These are phyloP conservation scores for Muscidifurax raptorellus DNA, from an alignment of 1,140 invertebrate genomes.

Conservation along the genomic window DNA sequence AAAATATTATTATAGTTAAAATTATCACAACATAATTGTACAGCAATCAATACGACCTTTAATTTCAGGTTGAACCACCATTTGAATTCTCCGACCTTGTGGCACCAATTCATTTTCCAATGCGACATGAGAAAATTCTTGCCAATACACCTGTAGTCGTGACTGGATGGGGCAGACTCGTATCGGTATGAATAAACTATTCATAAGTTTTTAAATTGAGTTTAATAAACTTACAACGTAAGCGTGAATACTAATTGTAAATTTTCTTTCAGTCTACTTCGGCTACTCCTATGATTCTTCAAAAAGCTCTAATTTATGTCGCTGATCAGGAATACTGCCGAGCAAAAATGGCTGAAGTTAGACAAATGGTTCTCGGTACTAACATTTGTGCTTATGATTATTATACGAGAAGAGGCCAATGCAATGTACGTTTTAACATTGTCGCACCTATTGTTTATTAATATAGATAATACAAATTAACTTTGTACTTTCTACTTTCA, in stretches of 20 bases:
- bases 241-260: background rate
- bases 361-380: background rate
- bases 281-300: background rate
- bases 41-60: background rate
- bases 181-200: background rate
- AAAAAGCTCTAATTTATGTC: background rate
- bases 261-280: background rate
- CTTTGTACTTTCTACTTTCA: background rate
- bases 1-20: background rate
- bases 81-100: background rate
- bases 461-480: background rate
- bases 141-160: background rate
- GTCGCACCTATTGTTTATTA: background rate
- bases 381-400: background rate
- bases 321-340: background rate
- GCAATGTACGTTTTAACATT: background rate
- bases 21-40: background rate
- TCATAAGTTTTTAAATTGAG: too few species aligned
- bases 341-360: background rate
- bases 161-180: conserved; percentile 3
- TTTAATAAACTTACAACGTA: too few species aligned
- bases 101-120: background rate
- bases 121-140: background rate
- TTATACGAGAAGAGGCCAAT: background rate
- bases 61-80: background rate